A percentile compares a stretch with the other conserved stretches of the same genome.
phyloP scores from a whole-genome alignment of 1,140 invertebrate genomes.

The Penaeus chinensis region DNA sequence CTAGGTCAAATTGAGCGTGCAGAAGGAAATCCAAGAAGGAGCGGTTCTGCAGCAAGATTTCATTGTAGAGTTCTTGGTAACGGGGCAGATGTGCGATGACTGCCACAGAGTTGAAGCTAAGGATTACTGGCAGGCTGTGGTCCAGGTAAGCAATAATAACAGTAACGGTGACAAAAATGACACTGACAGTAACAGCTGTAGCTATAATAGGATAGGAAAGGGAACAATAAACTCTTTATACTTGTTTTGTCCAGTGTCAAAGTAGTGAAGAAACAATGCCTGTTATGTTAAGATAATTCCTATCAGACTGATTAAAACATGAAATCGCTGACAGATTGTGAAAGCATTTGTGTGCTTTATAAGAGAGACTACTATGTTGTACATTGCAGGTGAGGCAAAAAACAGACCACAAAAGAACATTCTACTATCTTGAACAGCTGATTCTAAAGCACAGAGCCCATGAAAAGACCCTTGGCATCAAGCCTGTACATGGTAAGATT shows the following conservation, averaged over 20 bases:
- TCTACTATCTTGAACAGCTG: conserved; percentile 97
- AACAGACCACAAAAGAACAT: conserved; percentile 95
- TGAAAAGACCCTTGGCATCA: conserved; percentile 91
- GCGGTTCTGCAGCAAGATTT: conserved; percentile 91
- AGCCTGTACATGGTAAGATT: conserved; percentile 84
- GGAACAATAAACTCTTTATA: background rate
- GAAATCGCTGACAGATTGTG: too few species aligned
- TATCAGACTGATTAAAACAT: background rate
- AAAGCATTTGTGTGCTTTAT: too few species aligned
- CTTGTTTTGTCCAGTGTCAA: too few species aligned
- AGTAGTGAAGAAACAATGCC: too few species aligned
- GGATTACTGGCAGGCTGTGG: conserved; percentile 94
- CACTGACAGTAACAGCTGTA: too few species aligned
- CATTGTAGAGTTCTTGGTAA: conserved; percentile 91
- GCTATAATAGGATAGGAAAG: too few species aligned
- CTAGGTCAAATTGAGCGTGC: conserved; percentile 94
- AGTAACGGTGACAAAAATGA: too few species aligned
- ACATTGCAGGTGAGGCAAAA: conserved; percentile 84
- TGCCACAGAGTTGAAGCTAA: conserved; percentile 97
- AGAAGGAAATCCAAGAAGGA: conserved; percentile 89
- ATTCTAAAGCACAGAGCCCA: conserved; percentile 96
- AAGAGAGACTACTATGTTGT: background rate
- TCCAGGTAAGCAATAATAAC: conserved; percentile 71
- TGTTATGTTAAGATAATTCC: background rate
- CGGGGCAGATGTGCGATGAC: conserved; percentile 96